These are phyloP conservation scores for Lamprotornis superbus DNA, from an alignment of 2,113 vertebrate genomes.

Conservation along the genomic window DNA sequence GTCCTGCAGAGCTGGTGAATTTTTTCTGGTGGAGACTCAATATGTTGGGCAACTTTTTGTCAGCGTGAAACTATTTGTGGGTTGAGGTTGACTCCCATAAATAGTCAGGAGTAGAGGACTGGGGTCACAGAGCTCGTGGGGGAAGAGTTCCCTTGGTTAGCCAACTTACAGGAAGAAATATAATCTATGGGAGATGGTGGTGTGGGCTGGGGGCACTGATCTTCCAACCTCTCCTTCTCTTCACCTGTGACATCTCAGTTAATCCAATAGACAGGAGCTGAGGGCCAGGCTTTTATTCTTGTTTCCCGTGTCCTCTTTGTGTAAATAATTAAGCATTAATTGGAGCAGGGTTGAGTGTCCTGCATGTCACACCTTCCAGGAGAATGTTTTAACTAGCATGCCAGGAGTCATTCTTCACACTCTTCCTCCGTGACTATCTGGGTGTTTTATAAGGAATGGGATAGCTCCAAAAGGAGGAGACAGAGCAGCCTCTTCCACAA, in stretches of 20 bases:
- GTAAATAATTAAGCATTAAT: conserved; percentile 31
- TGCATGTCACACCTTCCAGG: conserved; percentile 17
- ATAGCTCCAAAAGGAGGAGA: background rate
- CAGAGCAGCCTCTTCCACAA: background rate
- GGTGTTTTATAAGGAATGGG: background rate
- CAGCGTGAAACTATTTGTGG: background rate
- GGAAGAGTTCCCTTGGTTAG: background rate
- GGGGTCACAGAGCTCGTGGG: background rate
- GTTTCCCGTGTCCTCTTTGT: background rate
- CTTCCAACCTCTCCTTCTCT: background rate
- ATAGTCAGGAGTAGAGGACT: background rate
- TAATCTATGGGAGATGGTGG: background rate
- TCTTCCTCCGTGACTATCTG: background rate
- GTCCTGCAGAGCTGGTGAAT: background rate
- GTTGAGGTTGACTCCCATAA: conserved; percentile 11
- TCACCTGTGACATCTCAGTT: background rate
- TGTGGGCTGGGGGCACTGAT: background rate
- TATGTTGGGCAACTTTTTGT: background rate
- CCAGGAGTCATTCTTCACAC: conserved; percentile 23
- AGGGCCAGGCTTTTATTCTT: background rate
- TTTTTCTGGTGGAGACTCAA: conserved; percentile 5
- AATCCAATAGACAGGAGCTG: background rate
- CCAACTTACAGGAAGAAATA: background rate
- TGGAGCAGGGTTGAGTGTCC: background rate
- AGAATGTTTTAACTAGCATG: conserved; percentile 38